Conservation (phyloP, 2,113 vertebrate species). For the Cisticola juncidis region DNA sequence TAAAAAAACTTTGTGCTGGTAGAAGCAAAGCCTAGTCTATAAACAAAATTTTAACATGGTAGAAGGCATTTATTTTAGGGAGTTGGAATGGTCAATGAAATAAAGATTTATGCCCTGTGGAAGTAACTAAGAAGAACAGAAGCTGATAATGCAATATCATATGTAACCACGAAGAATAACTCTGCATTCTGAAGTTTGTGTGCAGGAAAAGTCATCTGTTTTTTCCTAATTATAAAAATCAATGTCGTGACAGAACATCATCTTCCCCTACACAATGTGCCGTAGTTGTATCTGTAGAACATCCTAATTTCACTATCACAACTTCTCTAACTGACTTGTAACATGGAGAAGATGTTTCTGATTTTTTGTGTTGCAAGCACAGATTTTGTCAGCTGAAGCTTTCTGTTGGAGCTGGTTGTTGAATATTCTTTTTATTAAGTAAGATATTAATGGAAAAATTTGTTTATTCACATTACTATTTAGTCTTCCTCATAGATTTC, state of each 20-base stretch:
- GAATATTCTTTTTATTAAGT: neutral
- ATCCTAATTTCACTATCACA: neutral
- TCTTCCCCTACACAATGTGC: neutral
- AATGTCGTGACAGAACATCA: accelerated
- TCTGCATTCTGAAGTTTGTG: neutral
- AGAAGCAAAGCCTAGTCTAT: neutral
- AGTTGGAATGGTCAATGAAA: neutral
- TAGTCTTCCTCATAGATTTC: neutral
- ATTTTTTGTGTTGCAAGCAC: neutral
- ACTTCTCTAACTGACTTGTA: neutral
- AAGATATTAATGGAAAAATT: neutral
- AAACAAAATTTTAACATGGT: neutral
- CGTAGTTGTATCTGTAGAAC: neutral
- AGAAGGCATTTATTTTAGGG: neutral
- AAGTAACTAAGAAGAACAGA: neutral
- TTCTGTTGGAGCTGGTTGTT: neutral
- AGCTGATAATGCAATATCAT: neutral
- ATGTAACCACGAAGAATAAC: neutral
- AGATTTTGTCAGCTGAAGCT: neutral
- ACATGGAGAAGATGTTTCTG: neutral
- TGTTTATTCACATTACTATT: neutral
- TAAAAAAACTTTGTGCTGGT: neutral
- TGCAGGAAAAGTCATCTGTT: neutral
- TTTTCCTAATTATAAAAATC: neutral
- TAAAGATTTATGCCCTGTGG: neutral